phyloP scores from a whole-genome alignment of 2,888 invertebrate genomes.

The Harpalus rufipes region DNA sequence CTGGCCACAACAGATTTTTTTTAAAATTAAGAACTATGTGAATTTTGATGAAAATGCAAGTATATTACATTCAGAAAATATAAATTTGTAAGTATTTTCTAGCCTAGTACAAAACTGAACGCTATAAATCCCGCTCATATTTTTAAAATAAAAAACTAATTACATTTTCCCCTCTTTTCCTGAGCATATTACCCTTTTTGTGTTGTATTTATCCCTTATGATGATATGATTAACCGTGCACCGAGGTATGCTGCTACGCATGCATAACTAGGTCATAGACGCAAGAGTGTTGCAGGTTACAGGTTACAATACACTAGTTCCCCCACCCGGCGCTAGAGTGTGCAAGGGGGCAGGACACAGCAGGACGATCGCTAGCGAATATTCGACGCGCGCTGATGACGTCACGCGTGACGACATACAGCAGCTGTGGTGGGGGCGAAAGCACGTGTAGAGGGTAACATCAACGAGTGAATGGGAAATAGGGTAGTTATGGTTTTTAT shows the following conservation, averaged over 20 bases:
- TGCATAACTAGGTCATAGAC: slow-evolving; percentile 33
- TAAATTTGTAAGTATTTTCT: no score
- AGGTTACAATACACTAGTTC: slow-evolving; percentile 23
- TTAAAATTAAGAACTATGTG: no score
- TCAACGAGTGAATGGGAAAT: slow-evolving; percentile 45
- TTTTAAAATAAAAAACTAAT: no score
- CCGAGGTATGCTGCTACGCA: background rate
- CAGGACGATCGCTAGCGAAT: slow-evolving; percentile 24
- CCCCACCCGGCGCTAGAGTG: slow-evolving; percentile 22
- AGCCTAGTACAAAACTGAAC: no score
- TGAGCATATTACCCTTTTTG: background rate
- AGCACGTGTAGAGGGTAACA: slow-evolving; percentile 15
- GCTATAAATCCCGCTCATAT: no score
- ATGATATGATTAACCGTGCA: slow-evolving; percentile 1
- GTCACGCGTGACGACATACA: slow-evolving; percentile 28
- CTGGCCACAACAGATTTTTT: no score
- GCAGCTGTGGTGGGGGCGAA: slow-evolving; percentile 16
- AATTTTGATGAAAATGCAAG: no score
- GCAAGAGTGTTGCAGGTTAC: slow-evolving; percentile 13
- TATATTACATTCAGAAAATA: no score
- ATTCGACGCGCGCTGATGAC: slow-evolving; percentile 54
- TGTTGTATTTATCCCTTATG: background rate
- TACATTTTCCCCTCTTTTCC: no score
- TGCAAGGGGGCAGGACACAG: slow-evolving; percentile 7
- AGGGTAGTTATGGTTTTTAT: background rate